Evolutionary conservation across 2,113 vertebrate species (phyloP).

Genomic region (Passer montanus): DNA sequence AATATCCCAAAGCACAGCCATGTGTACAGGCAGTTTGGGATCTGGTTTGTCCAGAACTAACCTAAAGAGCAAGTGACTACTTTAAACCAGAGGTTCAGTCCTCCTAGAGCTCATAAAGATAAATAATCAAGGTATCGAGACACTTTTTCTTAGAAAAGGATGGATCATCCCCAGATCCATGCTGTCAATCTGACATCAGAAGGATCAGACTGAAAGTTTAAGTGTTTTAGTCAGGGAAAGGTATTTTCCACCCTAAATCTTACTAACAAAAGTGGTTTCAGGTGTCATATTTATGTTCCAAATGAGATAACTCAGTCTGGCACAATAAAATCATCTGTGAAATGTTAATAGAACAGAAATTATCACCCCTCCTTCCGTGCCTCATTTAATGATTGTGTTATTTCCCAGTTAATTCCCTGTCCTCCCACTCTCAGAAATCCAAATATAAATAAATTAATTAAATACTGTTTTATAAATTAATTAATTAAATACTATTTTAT

Average conservation of each 20-base stretch:
- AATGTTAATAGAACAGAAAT: background rate
- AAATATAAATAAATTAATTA: background rate
- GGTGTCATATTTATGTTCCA: background rate
- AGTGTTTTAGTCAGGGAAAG: background rate
- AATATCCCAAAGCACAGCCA: background rate
- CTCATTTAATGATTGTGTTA: background rate
- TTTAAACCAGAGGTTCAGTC: background rate
- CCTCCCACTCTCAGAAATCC: background rate
- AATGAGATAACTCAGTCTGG: background rate
- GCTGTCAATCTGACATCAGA: background rate
- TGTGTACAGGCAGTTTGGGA: background rate
- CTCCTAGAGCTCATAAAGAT: background rate
- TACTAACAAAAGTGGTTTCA: background rate
- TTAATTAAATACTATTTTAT: background rate
- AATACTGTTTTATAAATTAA: no score
- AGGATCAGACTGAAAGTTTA: background rate
- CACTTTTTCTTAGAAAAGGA: background rate
- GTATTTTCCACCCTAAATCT: background rate
- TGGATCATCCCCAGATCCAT: accelerated
- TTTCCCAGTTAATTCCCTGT: background rate
- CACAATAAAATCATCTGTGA: background rate
- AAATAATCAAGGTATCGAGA: background rate
- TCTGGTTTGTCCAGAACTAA: background rate
- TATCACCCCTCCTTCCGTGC: background rate
- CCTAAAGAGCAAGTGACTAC: background rate